These are phyloP conservation scores for Otolemur garnettii DNA, from an alignment of 2,113 vertebrate species.

Conservation along the genomic window DNA sequence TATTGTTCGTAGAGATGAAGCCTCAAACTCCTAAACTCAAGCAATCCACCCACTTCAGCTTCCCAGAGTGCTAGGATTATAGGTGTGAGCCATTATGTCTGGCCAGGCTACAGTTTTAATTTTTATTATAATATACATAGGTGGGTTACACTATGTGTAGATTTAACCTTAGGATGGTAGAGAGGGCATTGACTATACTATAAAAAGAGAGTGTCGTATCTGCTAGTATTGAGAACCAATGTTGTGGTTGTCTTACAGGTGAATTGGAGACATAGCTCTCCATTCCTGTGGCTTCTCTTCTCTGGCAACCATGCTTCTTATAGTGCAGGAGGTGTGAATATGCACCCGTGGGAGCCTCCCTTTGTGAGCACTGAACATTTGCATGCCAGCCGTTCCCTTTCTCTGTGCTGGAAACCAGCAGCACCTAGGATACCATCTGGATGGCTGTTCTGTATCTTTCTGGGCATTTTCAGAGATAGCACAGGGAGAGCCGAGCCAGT, in stretches of 20 bases:
- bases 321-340: not conserved
- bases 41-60: not conserved
- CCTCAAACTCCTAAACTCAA: not conserved
- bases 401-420: slow-evolving; percentile 66
- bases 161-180: not conserved
- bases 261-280: not conserved
- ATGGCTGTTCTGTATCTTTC: not conserved
- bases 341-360: accelerated
- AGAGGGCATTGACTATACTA: not conserved
- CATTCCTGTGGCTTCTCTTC: not conserved
- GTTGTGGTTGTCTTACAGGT: no score
- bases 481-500: not conserved
- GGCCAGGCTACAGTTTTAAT: not conserved
- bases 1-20: not conserved
- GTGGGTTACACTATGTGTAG: not conserved
- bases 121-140: not conserved
- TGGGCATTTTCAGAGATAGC: not conserved
- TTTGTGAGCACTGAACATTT: not conserved
- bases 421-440: not conserved
- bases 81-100: no score
- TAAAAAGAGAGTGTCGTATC: not conserved
- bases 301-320: not conserved
- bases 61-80: no score
- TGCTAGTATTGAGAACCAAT: not conserved
- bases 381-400: not conserved